These are phyloP conservation scores for western clawed frog (Xenopus tropicalis) DNA, from an alignment of 2,113 vertebrate species.

Conservation along the genomic window DNA sequence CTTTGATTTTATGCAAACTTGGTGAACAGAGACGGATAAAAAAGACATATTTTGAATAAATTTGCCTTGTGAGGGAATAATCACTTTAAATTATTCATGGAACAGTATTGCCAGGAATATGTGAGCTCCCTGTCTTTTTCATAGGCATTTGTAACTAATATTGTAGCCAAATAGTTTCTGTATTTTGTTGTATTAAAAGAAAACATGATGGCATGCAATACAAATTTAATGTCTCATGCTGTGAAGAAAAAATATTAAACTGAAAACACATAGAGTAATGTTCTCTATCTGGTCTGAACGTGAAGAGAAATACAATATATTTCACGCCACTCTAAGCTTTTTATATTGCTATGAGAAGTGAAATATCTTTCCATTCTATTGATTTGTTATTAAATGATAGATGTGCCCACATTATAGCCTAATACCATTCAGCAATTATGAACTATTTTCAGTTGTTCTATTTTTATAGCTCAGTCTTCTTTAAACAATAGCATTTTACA, in stretches of 20 bases:
- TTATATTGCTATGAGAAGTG: neutral
- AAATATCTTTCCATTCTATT: neutral
- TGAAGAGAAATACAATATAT: slow-evolving; percentile 20
- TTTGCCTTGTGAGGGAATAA: slow-evolving; percentile 37
- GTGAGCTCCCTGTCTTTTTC: slow-evolving; percentile 37
- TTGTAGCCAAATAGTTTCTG: slow-evolving; percentile 34
- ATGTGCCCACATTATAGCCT: no score
- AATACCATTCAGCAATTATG: no score
- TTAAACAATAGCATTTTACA: no score
- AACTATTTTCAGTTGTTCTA: no score
- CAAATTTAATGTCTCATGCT: slow-evolving; percentile 36
- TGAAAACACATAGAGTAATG: slow-evolving; percentile 16
- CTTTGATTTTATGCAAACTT: slow-evolving; percentile 37
- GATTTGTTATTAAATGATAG: no score
- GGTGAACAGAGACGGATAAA: slow-evolving; percentile 5
- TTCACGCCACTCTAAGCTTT: slow-evolving; percentile 2
- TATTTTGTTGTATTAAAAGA: slow-evolving; percentile 27
- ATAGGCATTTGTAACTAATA: slow-evolving; percentile 38
- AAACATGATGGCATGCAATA: slow-evolving; percentile 35
- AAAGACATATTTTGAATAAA: slow-evolving; percentile 36
- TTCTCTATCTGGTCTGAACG: slow-evolving; percentile 25
- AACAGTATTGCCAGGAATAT: slow-evolving; percentile 37
- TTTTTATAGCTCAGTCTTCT: no score
- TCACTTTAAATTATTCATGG: slow-evolving; percentile 44
- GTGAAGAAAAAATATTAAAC: slow-evolving; percentile 35